These are phyloP conservation scores for Pteromalus puparum DNA, from an alignment of 1,140 invertebrate genomes.

Conservation along the genomic window DNA sequence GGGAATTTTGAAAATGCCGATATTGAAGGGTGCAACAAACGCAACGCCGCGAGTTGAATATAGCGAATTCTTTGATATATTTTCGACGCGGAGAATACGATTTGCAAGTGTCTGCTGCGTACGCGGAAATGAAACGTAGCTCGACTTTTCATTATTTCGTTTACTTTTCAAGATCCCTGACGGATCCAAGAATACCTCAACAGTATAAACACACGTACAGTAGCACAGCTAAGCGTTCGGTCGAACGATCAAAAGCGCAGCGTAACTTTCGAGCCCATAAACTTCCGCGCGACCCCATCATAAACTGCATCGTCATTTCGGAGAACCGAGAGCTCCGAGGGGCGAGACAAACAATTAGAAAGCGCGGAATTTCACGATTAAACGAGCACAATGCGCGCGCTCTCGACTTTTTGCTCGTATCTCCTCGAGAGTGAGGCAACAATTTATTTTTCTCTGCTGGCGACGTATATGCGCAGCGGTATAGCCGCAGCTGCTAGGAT, in stretches of 20 bases:
- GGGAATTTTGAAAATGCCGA: not conserved
- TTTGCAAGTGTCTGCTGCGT: not conserved
- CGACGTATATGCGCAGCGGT: no score
- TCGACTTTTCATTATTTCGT: no score
- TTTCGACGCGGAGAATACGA: not conserved
- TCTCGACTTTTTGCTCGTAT: constrained; percentile 5
- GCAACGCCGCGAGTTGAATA: no score
- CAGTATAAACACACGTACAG: not conserved
- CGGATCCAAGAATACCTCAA: no score
- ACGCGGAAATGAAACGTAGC: no score
- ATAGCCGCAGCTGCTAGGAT: not conserved
- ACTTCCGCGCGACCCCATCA: not conserved
- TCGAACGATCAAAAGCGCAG: not conserved
- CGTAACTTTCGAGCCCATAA: not conserved
- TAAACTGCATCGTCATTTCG: not conserved
- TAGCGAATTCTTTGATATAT: not conserved
- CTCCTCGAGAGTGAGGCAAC: not conserved
- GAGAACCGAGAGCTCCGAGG: not conserved
- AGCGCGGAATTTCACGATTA: constrained; percentile 32
- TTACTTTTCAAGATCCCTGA: no score
- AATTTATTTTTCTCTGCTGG: constrained; percentile 47
- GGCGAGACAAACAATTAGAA: constrained; percentile 26
- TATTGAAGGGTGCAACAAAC: no score
- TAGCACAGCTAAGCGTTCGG: not conserved
- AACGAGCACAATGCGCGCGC: not conserved